phyloP scores from a whole-genome alignment of 2,888 invertebrate species.

The Strigamia maritima region DNA sequence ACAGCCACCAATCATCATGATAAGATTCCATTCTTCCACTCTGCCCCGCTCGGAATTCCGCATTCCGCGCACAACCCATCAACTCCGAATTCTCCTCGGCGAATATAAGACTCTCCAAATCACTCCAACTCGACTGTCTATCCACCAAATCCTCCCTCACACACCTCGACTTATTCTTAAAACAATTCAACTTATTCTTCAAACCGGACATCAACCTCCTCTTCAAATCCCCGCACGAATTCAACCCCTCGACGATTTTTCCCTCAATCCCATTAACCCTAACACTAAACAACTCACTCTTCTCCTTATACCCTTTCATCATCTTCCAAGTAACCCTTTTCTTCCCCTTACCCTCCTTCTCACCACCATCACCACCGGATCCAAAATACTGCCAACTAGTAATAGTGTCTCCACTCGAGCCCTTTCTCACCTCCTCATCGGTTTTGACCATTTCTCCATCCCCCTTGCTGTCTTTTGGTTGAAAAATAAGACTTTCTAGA shows the following conservation, averaged over 20 bases:
- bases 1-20: slow-evolving; percentile 45
- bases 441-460: not conserved
- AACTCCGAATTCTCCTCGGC: slow-evolving; percentile 43
- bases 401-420: slow-evolving; percentile 36
- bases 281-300: not conserved
- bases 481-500: slow-evolving; percentile 45
- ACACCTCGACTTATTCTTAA: not conserved
- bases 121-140: slow-evolving; percentile 44
- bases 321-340: slow-evolving; percentile 42
- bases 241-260: not conserved
- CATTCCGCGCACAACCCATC: not conserved
- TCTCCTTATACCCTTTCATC: slow-evolving; percentile 34
- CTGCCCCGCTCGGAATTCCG: not conserved
- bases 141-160: not conserved
- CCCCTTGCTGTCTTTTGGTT: slow-evolving; percentile 44
- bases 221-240: not conserved
- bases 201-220: slow-evolving; percentile 1
- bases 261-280: not conserved
- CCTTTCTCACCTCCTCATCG: not conserved
- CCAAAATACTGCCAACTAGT: slow-evolving; percentile 41
- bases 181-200: slow-evolving; percentile 7
- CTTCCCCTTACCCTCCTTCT: not conserved
- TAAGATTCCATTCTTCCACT: slow-evolving; percentile 46
- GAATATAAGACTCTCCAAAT: slow-evolving; percentile 46
- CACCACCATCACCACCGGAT: not conserved